Base-by-base conservation (phyloP, 2,888 invertebrate genomes). In the Thalpophila matura region DNA sequence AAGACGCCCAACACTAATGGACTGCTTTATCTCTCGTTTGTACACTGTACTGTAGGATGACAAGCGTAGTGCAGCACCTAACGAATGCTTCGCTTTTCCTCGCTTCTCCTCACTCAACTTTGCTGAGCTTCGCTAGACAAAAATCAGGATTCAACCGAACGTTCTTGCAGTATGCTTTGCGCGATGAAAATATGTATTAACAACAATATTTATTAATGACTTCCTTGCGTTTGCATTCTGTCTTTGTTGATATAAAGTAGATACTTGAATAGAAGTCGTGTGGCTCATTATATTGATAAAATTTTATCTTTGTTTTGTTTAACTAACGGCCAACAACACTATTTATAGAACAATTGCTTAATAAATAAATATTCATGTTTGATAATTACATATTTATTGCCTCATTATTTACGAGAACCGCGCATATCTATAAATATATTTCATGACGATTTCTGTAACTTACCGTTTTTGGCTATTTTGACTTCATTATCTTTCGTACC, bases 21-120 rank as follows among this genome's bases (percentile, higher is more conserved):
- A 87, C 85, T 82, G 81, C 79, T 80, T 84, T 85, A 81, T 85
- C 79, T 75, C 85, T 84, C 88, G 86, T 89, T 89, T 87, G 83
- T 77, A 74, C 67, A 74, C 73, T 71, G 78, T 76, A 74, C 73
- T 71, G 78, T 76, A 75, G 71, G 82, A 84, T 82, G 84, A 84
- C 79, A 79, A 81, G 70, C 77, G 69, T 73, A 70, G 79, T 69
- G 74, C 62, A 54, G 66, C 68, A 68, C 57, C 69, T 82, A 80
- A 86, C 80, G 81, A 79, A 60, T 37, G 35, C 54, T 67, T 60
- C 60, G 49, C 40, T 18, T 53, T 20, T 33, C 18, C 24, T 9
- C 45, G 45, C 29, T 46, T 50, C 24, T 50, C 18, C 38, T 45
- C 60, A 38, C 16, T 33, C 12, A 31, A 80, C 77, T 71, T 60